A percentile compares a stretch with the other conserved stretches of the same genome.
phyloP scores from a whole-genome alignment of 30 jellyfish, hydroid and myxozoan species.

The Pseudorhiza aurosa region DNA sequence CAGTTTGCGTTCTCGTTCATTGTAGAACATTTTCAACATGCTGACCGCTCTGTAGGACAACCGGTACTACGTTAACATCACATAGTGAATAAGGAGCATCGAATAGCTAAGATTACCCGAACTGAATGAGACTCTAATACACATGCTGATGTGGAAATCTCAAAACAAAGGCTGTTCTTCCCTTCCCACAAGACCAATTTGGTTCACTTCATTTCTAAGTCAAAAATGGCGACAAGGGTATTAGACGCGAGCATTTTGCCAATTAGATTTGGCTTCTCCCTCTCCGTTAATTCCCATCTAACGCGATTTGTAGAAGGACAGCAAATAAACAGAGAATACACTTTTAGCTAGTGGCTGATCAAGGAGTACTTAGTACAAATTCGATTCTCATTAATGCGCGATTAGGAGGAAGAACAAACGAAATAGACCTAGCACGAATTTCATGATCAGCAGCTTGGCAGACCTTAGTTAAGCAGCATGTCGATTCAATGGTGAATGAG shows the following conservation, averaged over 20 bases:
- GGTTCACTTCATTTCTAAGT: too few relatives aligned
- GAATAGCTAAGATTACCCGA: too few relatives aligned
- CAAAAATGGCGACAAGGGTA: constrained; percentile 1
- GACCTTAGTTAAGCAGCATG: constrained; percentile 16
- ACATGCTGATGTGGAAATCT: not conserved
- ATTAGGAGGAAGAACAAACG: not conserved
- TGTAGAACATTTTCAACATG: too few relatives aligned
- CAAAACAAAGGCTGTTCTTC: too few relatives aligned
- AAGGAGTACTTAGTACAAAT: not conserved
- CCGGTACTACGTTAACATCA: too few relatives aligned
- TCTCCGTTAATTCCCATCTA: not conserved
- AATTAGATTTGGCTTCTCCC: not conserved
- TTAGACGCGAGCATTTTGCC: not conserved
- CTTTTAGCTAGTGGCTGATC: not conserved
- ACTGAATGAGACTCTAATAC: not conserved
- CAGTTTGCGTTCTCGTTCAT: too few relatives aligned
- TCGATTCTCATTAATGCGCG: constrained; percentile 3
- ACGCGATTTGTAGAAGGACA: not conserved
- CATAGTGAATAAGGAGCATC: too few relatives aligned
- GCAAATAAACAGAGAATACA: not conserved
- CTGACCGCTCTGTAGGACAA: too few relatives aligned
- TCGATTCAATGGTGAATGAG: not conserved
- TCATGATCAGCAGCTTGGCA: not conserved
- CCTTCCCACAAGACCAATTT: too few relatives aligned
- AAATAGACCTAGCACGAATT: not conserved